Base-by-base conservation (phyloP, 2,113 vertebrate genomes). In the Aegotheles bennettii region DNA sequence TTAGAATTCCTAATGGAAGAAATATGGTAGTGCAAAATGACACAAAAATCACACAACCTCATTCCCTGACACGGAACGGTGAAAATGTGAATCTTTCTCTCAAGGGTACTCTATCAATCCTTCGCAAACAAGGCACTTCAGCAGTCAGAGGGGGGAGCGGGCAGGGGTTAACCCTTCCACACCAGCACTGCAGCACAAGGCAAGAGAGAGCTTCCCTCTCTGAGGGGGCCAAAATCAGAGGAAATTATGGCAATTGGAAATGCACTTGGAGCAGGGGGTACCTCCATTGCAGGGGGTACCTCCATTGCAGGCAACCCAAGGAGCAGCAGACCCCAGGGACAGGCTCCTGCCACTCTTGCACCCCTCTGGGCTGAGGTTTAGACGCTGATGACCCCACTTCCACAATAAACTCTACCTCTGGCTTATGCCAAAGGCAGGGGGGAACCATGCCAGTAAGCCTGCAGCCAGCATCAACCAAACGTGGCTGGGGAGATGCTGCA, bases 1-100 rank as follows among this genome's bases (percentile, higher is more conserved):
- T 96, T 96, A 88, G 90, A 96, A 97, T 96, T 96, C 96, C 96
- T 97, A 94, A 95, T 96, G 94, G 95, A 97, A 96, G 96, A 96
- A 97, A 96, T 96, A 96, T 94, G 83, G 95, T 54, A 90, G 92
- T 93, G 95, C 93, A 96, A 96, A 97, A 96, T 95, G 93, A 96
- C 93, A 96, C 95, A 94, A 96, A 96, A 96, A 95, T 96, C 96
- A 94, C 93, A 95, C 91, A 93, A 20, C 92, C 92, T 94, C 94
- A 95, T 93, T 96, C 92, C 90, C 93, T 94, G 94, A 92, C 94
- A 95, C 85, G 90, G 93, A 96, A 93, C 95, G 92, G 93, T 94
- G 94, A 88, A 93, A 96, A 97, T 86, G 88, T 29, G 95, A 95
- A 94, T 93, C 94, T 75, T 78, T 94, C 94, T 93, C 95, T 97